Evolutionary conservation across 2,888 invertebrate genomes (phyloP).

Genomic region (Mesorhabditis spiculigera): DNA sequence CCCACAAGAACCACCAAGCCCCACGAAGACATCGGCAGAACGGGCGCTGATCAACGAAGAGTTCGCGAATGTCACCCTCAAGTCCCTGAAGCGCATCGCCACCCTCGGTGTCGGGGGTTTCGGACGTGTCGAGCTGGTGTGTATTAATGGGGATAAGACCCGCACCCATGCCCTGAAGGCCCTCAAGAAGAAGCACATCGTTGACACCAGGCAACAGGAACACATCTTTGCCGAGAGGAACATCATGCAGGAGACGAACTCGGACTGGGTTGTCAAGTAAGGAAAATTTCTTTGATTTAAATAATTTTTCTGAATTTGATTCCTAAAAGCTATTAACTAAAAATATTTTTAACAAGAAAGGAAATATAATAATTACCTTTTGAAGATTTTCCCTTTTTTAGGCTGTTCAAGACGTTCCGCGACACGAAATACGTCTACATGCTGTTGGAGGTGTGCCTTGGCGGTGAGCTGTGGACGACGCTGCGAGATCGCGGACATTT

Average conservation of each 20-base stretch:
- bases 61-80: conserved; percentile 71
- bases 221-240: conserved; percentile 83
- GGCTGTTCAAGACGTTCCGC: conserved; percentile 85
- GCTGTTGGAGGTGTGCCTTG: conserved; percentile 87
- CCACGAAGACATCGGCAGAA: conserved; percentile 19
- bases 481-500: conserved; percentile 72
- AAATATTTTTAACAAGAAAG: not conserved
- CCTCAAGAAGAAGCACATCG: conserved; percentile 82
- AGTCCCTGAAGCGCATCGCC: conserved; percentile 76
- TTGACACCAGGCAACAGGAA: conserved; percentile 81
- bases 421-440: conserved; percentile 89
- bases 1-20: conserved; percentile 37
- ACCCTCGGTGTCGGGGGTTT: conserved; percentile 90
- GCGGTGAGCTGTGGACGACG: conserved; percentile 92
- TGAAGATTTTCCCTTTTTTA: conserved; percentile 59
- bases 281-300: conserved; percentile 5
- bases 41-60: conserved; percentile 58
- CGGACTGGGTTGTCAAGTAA: conserved; percentile 77
- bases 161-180: conserved; percentile 78
- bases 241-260: conserved; percentile 74
- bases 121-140: conserved; percentile 72
- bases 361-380: not conserved
- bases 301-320: not conserved
- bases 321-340: too few relatives aligned
- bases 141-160: conserved; percentile 62